These are phyloP conservation scores for Alligator sinensis DNA, from an alignment of 2,113 vertebrate genomes.

Conservation along the genomic window DNA sequence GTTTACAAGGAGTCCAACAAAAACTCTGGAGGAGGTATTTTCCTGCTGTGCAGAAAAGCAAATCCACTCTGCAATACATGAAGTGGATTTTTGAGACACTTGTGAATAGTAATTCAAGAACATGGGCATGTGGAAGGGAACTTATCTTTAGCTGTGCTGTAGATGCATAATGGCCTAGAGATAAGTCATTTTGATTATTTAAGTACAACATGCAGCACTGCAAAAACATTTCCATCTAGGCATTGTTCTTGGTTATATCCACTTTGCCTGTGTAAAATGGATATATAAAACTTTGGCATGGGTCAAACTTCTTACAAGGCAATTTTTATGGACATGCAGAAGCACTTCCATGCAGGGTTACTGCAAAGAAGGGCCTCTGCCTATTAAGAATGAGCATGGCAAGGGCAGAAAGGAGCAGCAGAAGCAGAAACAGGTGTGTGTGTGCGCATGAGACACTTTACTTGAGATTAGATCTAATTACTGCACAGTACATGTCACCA, in stretches of 20 bases:
- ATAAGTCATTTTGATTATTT: not conserved
- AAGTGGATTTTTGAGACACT: not conserved
- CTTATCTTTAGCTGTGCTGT: not conserved
- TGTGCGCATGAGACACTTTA: too few relatives aligned
- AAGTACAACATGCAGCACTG: not conserved
- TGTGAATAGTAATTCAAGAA: not conserved
- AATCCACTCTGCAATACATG: not conserved
- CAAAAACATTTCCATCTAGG: not conserved
- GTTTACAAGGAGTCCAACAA: not conserved
- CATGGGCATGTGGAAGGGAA: not conserved
- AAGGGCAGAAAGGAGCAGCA: not conserved
- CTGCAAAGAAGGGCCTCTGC: not conserved
- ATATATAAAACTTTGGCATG: not conserved
- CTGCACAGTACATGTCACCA: too few relatives aligned
- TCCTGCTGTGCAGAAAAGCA: not conserved
- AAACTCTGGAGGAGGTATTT: not conserved
- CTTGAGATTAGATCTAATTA: too few relatives aligned
- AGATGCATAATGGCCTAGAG: not conserved
- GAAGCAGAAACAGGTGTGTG: not conserved
- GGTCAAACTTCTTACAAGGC: not conserved
- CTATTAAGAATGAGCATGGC: not conserved
- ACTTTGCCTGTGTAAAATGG: not conserved
- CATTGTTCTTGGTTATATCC: not conserved
- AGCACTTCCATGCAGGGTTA: fast-evolving
- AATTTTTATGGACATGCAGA: not conserved